A percentile compares a stretch with the other conserved stretches of the same genome.
phyloP scores from a whole-genome alignment of 2,797 vertebrate species.

The Cyclopterus lumpus region DNA sequence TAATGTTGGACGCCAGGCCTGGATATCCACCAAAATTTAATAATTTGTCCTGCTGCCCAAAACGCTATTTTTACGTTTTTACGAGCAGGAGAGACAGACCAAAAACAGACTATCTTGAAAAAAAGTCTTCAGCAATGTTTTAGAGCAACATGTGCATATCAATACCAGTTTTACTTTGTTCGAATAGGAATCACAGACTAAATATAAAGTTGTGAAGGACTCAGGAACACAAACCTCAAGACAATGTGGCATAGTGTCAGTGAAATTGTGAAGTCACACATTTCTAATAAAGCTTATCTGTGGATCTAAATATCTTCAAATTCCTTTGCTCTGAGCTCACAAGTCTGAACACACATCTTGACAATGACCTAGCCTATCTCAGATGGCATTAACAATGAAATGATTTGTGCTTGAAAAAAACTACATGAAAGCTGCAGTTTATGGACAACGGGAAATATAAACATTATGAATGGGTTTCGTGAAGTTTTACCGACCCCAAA shows the following conservation, averaged over 20 bases:
- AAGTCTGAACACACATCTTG: conserved; percentile 58
- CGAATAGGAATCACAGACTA: conserved; percentile 5
- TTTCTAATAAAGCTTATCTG: conserved; percentile 68
- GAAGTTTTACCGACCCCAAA: conserved; percentile 27
- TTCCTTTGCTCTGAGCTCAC: conserved; percentile 73
- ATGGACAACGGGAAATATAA: conserved; percentile 60
- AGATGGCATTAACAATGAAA: conserved; percentile 48
- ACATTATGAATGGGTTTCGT: conserved; percentile 46
- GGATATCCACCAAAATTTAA: not conserved
- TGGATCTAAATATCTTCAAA: conserved; percentile 66
- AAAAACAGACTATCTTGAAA: conserved; percentile 3
- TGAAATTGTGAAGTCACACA: conserved; percentile 63
- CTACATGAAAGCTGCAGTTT: conserved; percentile 59
- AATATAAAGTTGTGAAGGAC: conserved; percentile 24
- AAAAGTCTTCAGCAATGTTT: conserved; percentile 7
- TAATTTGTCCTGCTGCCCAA: not conserved
- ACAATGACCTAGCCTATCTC: conserved; percentile 55
- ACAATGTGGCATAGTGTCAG: conserved; percentile 18
- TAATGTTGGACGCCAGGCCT: not conserved
- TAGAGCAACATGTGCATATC: conserved; percentile 16
- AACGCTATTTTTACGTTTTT: not conserved
- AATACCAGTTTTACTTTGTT: conserved; percentile 1
- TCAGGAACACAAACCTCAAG: conserved; percentile 37
- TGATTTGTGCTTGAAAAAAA: conserved; percentile 47
- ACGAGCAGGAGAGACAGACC: conserved; percentile 7